These are phyloP conservation scores for Eurypyga helias DNA, from an alignment of 2,113 vertebrate genomes.

Conservation along the genomic window DNA sequence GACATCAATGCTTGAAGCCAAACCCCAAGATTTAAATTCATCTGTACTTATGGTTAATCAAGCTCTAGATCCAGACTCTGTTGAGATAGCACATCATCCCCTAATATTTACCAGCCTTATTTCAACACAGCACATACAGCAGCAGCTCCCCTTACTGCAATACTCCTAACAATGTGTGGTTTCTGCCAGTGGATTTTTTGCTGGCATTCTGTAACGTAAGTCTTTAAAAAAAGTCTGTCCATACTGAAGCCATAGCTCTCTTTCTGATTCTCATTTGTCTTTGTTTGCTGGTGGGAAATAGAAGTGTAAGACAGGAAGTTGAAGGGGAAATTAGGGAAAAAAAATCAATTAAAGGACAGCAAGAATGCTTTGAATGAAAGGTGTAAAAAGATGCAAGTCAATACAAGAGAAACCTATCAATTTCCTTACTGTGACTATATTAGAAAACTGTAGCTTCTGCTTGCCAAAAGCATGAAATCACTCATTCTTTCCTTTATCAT, in stretches of 20 bases:
- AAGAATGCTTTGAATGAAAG: background rate
- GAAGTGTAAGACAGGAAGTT: background rate
- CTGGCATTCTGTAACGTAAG: background rate
- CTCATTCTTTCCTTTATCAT: constrained; percentile 14
- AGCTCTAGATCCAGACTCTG: background rate
- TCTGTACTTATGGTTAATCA: background rate
- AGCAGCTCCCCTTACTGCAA: background rate
- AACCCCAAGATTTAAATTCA: background rate
- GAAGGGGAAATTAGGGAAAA: background rate
- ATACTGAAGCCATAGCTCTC: background rate
- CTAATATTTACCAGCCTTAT: background rate
- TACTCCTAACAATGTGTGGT: background rate
- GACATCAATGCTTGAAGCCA: background rate
- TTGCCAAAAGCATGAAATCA: constrained; percentile 45
- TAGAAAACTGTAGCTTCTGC: constrained; percentile 7
- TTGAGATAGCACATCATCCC: background rate
- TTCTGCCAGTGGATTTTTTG: background rate
- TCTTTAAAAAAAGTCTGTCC: background rate
- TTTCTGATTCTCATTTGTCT: background rate
- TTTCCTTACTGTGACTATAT: constrained; percentile 41
- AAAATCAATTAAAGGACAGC: constrained; percentile 28
- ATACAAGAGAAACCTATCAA: constrained; percentile 33
- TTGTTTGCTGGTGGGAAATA: background rate
- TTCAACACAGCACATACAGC: background rate
- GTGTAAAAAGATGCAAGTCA: background rate